Conservation (phyloP, 2,888 invertebrate genomes). For the Eueremaeus valkanovi region DNA sequence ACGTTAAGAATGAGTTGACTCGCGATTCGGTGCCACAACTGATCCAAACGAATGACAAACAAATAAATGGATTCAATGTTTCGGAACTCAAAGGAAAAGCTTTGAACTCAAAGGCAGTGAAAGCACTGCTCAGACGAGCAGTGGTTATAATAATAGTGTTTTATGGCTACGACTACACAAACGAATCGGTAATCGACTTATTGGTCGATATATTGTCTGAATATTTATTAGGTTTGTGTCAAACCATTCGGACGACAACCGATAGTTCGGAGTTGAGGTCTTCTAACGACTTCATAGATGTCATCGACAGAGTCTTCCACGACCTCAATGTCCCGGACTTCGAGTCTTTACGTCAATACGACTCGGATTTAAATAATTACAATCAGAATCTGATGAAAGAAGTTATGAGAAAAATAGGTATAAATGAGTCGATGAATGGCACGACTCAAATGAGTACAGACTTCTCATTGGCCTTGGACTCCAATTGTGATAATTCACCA, state of each 20-base stretch:
- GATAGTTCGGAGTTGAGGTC: not conserved
- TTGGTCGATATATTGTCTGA: constrained; percentile 24
- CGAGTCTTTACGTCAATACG: constrained; percentile 28
- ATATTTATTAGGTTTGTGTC: constrained; percentile 14
- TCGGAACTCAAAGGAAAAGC: not conserved
- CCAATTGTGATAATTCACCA: not conserved
- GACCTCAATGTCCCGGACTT: constrained; percentile 38
- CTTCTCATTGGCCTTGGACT: not conserved
- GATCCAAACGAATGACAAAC: not conserved
- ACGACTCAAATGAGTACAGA: not conserved
- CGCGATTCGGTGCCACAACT: constrained; percentile 8
- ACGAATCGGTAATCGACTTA: not conserved
- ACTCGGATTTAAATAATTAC: not conserved
- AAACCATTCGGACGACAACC: not conserved
- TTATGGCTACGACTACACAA: not conserved
- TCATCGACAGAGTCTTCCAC: constrained; percentile 28
- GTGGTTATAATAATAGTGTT: not conserved
- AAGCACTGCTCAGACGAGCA: constrained; percentile 19
- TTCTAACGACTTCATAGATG: constrained; percentile 29
- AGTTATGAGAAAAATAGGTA: constrained; percentile 1
- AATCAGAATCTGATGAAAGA: constrained; percentile 21
- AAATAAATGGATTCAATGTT: not conserved
- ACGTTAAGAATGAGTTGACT: not conserved
- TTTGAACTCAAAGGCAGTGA: not conserved
- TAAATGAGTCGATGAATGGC: constrained; percentile 11